phyloP scores from a whole-genome alignment of 2,797 vertebrate species.

The Enteromius thamalakanensis region DNA sequence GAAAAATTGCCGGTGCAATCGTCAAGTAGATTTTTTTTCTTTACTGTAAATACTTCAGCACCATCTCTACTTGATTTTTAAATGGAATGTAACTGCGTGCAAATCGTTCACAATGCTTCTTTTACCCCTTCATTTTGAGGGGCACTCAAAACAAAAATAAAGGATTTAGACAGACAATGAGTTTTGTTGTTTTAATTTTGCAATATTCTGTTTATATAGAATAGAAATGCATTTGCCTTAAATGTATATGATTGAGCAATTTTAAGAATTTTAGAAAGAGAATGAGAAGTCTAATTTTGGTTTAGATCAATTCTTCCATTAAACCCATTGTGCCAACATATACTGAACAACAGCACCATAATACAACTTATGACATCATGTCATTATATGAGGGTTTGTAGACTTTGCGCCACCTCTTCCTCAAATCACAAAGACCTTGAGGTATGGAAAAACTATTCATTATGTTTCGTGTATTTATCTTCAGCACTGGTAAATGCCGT shows the following conservation, averaged over 20 bases:
- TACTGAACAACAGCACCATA: not conserved
- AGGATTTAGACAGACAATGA: slow-evolving; percentile 70
- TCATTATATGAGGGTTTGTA: slow-evolving; percentile 52
- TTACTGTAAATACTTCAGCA: slow-evolving; percentile 92
- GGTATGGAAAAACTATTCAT: slow-evolving; percentile 39
- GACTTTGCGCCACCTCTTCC: not conserved
- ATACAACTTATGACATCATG: not conserved
- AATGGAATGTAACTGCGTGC: slow-evolving; percentile 94
- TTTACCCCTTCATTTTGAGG: slow-evolving; percentile 89
- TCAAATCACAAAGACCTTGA: slow-evolving; percentile 42
- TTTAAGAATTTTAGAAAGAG: not conserved
- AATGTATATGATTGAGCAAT: not conserved
- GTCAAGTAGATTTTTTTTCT: slow-evolving; percentile 67
- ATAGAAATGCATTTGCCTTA: not conserved
- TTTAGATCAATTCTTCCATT: not conserved
- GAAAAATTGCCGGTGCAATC: slow-evolving; percentile 57
- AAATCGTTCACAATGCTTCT: slow-evolving; percentile 88
- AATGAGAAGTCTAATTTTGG: not conserved
- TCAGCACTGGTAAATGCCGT: slow-evolving; percentile 50
- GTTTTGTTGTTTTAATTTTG: slow-evolving; percentile 33
- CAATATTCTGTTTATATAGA: not conserved
- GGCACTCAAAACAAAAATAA: slow-evolving; percentile 96
- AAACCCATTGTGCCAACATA: not conserved
- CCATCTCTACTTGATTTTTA: slow-evolving; percentile 91
- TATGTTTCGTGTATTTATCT: slow-evolving; percentile 47